These are phyloP conservation scores for Formica exsecta DNA, from an alignment of 1,140 invertebrate genomes.

Conservation along the genomic window DNA sequence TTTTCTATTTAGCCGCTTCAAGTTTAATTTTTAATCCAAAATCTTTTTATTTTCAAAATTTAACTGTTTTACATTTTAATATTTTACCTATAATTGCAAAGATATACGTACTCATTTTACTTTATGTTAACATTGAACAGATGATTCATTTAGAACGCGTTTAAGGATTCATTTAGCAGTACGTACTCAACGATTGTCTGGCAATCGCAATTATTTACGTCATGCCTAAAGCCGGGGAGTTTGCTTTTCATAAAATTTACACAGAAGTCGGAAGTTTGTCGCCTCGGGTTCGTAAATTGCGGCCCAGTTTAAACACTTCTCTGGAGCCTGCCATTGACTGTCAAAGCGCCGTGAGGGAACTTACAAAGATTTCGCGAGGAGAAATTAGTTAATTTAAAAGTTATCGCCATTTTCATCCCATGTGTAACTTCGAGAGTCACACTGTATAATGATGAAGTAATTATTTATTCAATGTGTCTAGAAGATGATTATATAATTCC, in stretches of 20 bases:
- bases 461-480: constrained; percentile 26
- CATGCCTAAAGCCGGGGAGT: not conserved
- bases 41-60: not conserved
- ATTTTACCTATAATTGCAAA: not conserved
- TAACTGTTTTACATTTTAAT: not conserved
- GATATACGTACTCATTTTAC: not conserved
- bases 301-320: constrained; percentile 38
- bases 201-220: constrained; percentile 35
- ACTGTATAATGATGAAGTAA: not conserved
- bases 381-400: constrained; percentile 53
- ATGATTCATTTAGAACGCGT: not conserved
- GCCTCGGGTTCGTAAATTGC: constrained; percentile 15
- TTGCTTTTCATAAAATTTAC: constrained; percentile 50
- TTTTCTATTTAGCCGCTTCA: not conserved
- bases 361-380: not conserved
- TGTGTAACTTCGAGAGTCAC: not conserved
- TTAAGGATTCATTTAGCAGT: not conserved
- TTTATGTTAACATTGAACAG: not conserved
- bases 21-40: not conserved
- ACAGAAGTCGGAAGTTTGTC: constrained; percentile 39
- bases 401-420: not conserved
- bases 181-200: not conserved
- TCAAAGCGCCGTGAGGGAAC: constrained; percentile 29
- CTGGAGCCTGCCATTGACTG: constrained; percentile 15
- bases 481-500: not conserved